These are phyloP conservation scores for Thamnaconus septentrionalis DNA, from an alignment of 2,113 vertebrate species.

Conservation along the genomic window DNA sequence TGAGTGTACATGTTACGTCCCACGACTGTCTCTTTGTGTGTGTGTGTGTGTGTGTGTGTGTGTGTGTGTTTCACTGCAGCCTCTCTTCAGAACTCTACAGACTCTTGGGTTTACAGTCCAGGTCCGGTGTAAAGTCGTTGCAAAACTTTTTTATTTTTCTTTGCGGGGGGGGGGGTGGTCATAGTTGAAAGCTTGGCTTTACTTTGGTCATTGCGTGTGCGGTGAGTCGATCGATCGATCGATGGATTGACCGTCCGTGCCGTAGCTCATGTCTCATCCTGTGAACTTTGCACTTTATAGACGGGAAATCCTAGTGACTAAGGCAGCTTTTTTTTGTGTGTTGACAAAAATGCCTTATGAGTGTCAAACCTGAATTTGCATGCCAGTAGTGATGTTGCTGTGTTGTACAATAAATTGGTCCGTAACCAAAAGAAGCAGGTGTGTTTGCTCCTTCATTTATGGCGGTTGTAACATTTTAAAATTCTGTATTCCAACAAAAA, in stretches of 20 bases:
- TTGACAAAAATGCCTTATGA: slow-evolving; percentile 70
- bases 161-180: too few species aligned
- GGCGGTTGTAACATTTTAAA: too few species aligned
- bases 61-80: too few species aligned
- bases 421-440: slow-evolving; percentile 11
- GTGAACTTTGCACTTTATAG: slow-evolving; percentile 78
- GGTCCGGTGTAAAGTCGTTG: too few species aligned
- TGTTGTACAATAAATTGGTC: slow-evolving; percentile 64
- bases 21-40: too few species aligned
- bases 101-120: too few species aligned
- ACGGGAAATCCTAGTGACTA: slow-evolving; percentile 66
- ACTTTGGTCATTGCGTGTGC: too few species aligned
- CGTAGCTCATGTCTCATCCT: slow-evolving; percentile 62
- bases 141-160: too few species aligned
- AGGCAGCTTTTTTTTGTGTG: slow-evolving; percentile 68
- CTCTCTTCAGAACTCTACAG: too few species aligned
- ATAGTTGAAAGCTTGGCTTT: slow-evolving; percentile 6
- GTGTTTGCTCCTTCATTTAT: too few species aligned
- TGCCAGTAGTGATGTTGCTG: slow-evolving; percentile 63
- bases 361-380: slow-evolving; percentile 68
- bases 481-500: too few species aligned
- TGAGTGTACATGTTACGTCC: slow-evolving; percentile 32
- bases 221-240: slow-evolving; percentile 44
- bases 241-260: slow-evolving; percentile 65
- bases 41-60: too few species aligned